Evolutionary conservation across 2,888 invertebrate genomes (phyloP).

Genomic region (Leptinotarsa juncta): DNA sequence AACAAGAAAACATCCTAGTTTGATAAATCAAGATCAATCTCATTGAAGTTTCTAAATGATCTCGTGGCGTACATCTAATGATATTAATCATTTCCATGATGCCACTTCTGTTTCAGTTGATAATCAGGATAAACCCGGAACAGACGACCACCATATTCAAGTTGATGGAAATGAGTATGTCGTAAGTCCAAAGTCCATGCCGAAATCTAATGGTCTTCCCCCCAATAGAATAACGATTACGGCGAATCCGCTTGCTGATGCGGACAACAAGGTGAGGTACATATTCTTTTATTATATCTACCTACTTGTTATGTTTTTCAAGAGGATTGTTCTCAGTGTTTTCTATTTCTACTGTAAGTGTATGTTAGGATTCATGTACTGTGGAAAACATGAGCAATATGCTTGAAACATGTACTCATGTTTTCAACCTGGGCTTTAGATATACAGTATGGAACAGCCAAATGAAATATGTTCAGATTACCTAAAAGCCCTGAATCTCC

Average conservation of each 20-base stretch:
- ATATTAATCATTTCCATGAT: background rate
- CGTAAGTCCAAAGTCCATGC: constrained; percentile 59
- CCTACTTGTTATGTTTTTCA: background rate
- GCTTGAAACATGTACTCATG: no score
- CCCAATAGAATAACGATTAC: constrained; percentile 75
- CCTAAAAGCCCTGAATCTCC: no score
- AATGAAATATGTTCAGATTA: no score
- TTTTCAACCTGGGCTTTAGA: no score
- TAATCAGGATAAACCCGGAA: constrained; percentile 56
- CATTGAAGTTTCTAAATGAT: no score
- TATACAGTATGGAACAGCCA: no score
- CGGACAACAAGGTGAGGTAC: constrained; percentile 74
- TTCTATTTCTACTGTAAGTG: background rate
- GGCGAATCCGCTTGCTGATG: constrained; percentile 78
- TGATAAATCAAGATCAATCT: no score
- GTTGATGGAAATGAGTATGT: constrained; percentile 63
- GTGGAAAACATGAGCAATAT: no score
- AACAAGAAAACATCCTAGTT: no score
- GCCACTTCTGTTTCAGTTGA: constrained; percentile 28
- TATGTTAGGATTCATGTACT: no score
- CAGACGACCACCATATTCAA: constrained; percentile 64
- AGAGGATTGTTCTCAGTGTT: background rate
- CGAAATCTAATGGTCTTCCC: constrained; percentile 62
- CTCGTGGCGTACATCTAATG: no score
- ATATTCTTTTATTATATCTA: constrained; percentile 49